Conservation (phyloP, 2,888 invertebrate species). For the Fragum whitleyi region DNA sequence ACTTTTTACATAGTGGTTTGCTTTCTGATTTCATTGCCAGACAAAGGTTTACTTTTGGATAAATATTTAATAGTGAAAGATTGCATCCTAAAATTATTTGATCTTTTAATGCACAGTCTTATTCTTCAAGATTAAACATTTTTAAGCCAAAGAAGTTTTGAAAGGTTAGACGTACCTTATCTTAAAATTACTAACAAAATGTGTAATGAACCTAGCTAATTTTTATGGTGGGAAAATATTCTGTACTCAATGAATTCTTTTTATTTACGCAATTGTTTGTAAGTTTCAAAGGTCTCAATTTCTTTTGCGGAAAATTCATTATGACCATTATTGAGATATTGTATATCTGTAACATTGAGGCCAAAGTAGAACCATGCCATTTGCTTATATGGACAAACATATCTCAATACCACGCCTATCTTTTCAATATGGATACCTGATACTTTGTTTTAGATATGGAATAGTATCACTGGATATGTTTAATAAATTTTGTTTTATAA, state of each 20-base stretch:
- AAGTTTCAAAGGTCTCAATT: neutral
- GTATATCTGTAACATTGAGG: neutral
- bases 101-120: too few species aligned
- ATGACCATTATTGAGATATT: neutral
- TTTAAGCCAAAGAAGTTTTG: too few species aligned
- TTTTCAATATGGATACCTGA: neutral
- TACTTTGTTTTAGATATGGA: too few species aligned
- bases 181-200: neutral
- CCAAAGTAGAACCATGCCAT: slow-evolving; percentile 9
- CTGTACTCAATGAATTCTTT: neutral
- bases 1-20: too few species aligned
- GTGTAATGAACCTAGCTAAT: neutral
- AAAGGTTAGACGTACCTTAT: too few species aligned
- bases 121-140: too few species aligned
- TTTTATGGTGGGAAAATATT: slow-evolving; percentile 1
- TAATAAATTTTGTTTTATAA: too few species aligned
- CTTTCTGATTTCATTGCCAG: too few species aligned
- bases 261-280: neutral
- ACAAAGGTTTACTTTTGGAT: too few species aligned
- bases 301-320: neutral
- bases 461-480: too few species aligned
- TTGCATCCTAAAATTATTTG: too few species aligned
- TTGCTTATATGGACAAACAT: neutral
- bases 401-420: neutral
- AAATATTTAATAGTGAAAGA: too few species aligned